phyloP scores from a whole-genome alignment of 1,140 invertebrate species.

The Drosophila sucinea region DNA sequence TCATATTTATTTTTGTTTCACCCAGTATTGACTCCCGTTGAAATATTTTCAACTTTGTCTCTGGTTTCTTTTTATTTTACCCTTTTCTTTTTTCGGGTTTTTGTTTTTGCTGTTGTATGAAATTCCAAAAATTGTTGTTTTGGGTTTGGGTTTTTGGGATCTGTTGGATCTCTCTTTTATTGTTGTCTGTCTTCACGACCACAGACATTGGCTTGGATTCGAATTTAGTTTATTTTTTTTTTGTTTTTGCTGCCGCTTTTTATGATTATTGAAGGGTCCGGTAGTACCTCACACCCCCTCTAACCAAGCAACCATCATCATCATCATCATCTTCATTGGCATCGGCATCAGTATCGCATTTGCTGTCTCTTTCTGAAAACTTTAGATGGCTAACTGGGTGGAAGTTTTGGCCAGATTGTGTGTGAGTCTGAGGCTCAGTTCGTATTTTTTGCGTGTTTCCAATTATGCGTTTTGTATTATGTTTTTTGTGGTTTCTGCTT shows the following conservation, averaged over 20 bases:
- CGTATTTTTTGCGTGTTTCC: constrained; percentile 70
- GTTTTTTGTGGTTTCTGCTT: constrained; percentile 66
- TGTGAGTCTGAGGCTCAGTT: constrained; percentile 19
- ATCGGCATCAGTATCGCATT: not conserved
- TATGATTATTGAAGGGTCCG: constrained; percentile 72
- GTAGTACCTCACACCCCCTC: constrained; percentile 32
- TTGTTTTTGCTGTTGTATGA: constrained; percentile 53
- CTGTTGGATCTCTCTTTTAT: constrained; percentile 55
- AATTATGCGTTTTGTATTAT: constrained; percentile 78
- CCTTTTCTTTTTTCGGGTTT: constrained; percentile 1
- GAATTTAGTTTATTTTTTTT: constrained; percentile 58
- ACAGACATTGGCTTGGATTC: constrained; percentile 65
- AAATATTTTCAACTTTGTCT: constrained; percentile 47
- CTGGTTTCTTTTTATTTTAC: constrained; percentile 36
- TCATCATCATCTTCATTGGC: not conserved
- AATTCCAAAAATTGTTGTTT: constrained; percentile 73
- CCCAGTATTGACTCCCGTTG: constrained; percentile 50
- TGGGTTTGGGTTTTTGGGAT: constrained; percentile 38
- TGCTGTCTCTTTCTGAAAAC: constrained; percentile 72
- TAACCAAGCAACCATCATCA: constrained; percentile 6
- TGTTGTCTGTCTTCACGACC: constrained; percentile 76
- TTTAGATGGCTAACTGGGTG: constrained; percentile 46
- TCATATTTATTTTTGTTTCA: constrained; percentile 49
- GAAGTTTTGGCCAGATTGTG: constrained; percentile 38
- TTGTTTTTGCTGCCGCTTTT: constrained; percentile 49